Percentiles rank a stretch among this genome's conserved stretches.
These are phyloP conservation scores for Tinea pellionella DNA, from an alignment of 2,888 invertebrate species.

Conservation along the genomic window DNA sequence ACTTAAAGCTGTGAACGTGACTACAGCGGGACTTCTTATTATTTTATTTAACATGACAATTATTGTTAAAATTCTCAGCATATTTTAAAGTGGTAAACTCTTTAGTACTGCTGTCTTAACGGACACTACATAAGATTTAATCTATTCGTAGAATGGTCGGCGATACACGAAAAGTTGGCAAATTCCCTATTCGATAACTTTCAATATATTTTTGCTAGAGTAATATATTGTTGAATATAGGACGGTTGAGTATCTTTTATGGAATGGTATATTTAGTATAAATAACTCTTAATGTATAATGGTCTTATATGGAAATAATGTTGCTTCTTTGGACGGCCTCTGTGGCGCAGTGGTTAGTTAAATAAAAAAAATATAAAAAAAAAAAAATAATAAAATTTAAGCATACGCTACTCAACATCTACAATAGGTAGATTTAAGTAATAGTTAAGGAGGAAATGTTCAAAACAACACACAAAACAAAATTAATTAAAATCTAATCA, in stretches of 20 bases:
- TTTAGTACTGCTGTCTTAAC: neutral
- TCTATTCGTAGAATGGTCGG: constrained; percentile 11
- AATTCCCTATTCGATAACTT: constrained; percentile 9
- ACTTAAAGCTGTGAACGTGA: neutral
- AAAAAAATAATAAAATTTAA: too few relatives aligned
- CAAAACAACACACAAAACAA: neutral
- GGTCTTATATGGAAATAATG: neutral
- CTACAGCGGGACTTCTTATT: neutral
- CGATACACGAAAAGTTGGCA: constrained; percentile 13
- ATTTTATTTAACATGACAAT: neutral
- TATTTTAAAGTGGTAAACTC: too few relatives aligned
- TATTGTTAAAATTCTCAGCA: too few relatives aligned
- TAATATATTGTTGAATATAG: neutral
- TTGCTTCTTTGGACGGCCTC: too few relatives aligned
- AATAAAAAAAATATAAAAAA: too few relatives aligned
- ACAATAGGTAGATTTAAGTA: too few relatives aligned
- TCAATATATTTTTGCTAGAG: constrained; percentile 10
- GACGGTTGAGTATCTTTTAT: neutral
- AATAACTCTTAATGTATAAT: neutral
- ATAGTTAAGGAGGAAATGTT: too few relatives aligned
- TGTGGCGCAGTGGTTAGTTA: too few relatives aligned
- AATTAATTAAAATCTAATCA: neutral
- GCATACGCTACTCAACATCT: too few relatives aligned
- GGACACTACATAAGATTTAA: constrained; percentile 14
- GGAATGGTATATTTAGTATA: neutral